phyloP scores from a whole-genome alignment of 2,888 invertebrate species.

The Plagodis pulveraria region DNA sequence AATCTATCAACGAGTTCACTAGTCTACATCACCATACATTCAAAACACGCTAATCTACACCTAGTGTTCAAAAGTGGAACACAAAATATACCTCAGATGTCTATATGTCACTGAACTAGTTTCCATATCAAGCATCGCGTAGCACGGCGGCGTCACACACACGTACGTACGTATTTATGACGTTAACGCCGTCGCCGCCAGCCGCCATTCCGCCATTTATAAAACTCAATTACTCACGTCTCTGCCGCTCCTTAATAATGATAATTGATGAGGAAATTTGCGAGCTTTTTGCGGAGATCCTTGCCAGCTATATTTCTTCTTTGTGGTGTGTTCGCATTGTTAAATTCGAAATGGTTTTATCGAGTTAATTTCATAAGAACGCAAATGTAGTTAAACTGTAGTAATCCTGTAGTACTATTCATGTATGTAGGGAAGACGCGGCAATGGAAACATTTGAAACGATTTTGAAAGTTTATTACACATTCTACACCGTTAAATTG shows the following conservation, averaged over 20 bases:
- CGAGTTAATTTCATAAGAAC: too few relatives aligned
- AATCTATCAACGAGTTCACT: too few relatives aligned
- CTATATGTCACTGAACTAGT: constrained; percentile 10
- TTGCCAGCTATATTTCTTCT: constrained; percentile 77
- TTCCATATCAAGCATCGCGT: constrained; percentile 37
- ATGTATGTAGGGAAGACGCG: too few relatives aligned
- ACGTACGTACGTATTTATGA: constrained; percentile 53
- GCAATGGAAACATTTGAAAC: too few relatives aligned
- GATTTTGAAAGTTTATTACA: too few relatives aligned
- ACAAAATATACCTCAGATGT: not conserved
- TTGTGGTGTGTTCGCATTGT: constrained; percentile 54
- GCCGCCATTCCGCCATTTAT: constrained; percentile 66
- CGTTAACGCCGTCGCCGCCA: constrained; percentile 61
- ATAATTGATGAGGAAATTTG: constrained; percentile 84
- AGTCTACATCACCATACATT: too few relatives aligned
- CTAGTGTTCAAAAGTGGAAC: not conserved
- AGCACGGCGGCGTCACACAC: constrained; percentile 12
- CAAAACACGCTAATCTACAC: not conserved
- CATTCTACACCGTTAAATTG: too few relatives aligned
- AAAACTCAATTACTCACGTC: constrained; percentile 82
- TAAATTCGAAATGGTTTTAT: constrained; percentile 28
- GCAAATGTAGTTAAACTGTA: too few relatives aligned
- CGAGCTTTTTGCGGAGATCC: constrained; percentile 83
- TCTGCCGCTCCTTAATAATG: constrained; percentile 76
- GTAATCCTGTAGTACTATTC: too few relatives aligned